Percentiles rank a stretch among this genome's conserved stretches.
phyloP scores from a whole-genome alignment of 2,113 vertebrate species.

The Genyomyrus donnyi region DNA sequence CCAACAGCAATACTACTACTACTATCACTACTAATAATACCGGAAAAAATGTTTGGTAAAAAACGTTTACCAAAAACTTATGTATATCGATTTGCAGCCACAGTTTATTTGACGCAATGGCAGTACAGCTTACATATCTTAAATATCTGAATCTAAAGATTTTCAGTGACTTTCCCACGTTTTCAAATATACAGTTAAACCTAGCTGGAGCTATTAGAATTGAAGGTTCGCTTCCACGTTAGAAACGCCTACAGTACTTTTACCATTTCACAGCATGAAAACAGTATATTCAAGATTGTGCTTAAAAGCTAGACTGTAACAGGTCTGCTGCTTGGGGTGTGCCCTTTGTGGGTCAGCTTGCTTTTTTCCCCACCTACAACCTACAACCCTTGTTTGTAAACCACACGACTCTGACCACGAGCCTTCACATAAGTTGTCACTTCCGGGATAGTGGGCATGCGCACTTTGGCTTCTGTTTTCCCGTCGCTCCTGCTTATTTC shows the following conservation, averaged over 20 bases:
- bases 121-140: background rate
- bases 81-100: background rate
- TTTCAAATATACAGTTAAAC: background rate
- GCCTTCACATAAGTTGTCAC: background rate
- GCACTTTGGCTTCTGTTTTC: background rate
- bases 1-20: background rate
- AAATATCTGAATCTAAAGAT: background rate
- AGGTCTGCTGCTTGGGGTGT: background rate
- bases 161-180: background rate
- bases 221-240: background rate
- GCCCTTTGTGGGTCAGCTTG: background rate
- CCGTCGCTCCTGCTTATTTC: conserved; percentile 6
- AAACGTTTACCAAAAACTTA: background rate
- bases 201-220: background rate
- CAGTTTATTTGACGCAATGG: background rate
- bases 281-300: background rate
- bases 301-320: background rate
- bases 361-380: background rate
- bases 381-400: background rate
- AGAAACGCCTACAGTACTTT: background rate
- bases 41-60: too few species aligned
- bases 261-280: background rate
- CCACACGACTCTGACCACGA: background rate
- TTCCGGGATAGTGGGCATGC: conserved; percentile 5
- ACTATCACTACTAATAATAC: background rate